These are phyloP conservation scores for Australoheros scitulus DNA, from an alignment of 2,113 vertebrate genomes.

Conservation along the genomic window DNA sequence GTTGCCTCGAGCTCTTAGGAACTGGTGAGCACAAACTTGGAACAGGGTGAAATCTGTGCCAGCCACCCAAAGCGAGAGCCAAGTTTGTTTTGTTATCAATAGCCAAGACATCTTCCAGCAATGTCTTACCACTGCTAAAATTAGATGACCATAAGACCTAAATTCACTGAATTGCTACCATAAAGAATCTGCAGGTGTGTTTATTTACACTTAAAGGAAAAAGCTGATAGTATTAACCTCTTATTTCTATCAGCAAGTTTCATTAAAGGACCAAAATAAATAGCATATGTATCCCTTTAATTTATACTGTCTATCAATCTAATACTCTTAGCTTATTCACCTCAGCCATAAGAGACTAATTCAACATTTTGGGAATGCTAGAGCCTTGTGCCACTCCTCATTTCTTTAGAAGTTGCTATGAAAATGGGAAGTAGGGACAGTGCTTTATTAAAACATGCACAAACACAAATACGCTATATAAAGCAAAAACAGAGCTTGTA, in stretches of 20 bases:
- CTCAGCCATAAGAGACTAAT: not conserved
- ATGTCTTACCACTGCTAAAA: constrained; percentile 38
- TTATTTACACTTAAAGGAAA: not conserved
- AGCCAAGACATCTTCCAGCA: constrained; percentile 40
- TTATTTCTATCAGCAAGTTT: not conserved
- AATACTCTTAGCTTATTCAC: not conserved
- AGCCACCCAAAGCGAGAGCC: constrained; percentile 49
- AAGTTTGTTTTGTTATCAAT: constrained; percentile 39
- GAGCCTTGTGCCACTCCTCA: no score
- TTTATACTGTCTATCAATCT: not conserved
- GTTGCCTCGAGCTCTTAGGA: constrained; percentile 47
- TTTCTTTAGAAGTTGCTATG: no score
- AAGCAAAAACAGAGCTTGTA: not conserved
- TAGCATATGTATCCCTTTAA: not conserved
- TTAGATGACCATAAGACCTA: not conserved
- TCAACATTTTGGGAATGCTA: not conserved
- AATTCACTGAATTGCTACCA: not conserved
- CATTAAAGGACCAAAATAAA: not conserved
- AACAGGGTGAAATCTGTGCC: constrained; percentile 33
- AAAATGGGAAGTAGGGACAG: no score
- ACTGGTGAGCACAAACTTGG: constrained; percentile 28
- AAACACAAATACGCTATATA: not conserved
- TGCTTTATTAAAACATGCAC: not conserved
- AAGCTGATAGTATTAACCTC: not conserved
- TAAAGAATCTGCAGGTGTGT: not conserved